Evolutionary conservation across 2,797 vertebrate species (phyloP).

Genomic region (Squalus acanthias): DNA sequence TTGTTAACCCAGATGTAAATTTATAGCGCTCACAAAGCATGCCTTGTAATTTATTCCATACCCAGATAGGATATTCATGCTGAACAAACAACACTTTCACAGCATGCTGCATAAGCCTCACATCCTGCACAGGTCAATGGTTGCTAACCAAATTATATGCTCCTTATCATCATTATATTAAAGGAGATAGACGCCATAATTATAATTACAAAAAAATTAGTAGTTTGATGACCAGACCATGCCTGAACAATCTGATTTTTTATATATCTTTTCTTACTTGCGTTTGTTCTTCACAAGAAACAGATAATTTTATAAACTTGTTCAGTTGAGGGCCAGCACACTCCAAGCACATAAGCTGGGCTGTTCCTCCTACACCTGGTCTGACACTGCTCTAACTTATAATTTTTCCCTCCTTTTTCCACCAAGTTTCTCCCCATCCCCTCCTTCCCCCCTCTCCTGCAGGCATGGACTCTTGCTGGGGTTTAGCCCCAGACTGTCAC

Average conservation of each 20-base stretch:
- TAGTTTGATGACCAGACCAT: not conserved
- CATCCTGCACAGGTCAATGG: not conserved
- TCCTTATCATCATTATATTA: not conserved
- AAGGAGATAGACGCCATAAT: not conserved
- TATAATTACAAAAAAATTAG: not conserved
- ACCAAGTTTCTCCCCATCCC: not conserved
- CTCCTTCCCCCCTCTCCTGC: not conserved
- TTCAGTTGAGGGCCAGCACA: not conserved
- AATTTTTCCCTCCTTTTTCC: not conserved
- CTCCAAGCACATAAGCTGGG: not conserved
- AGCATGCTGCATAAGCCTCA: not conserved
- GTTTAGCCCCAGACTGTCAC: not conserved
- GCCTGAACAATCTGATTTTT: not conserved
- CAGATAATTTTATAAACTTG: not conserved
- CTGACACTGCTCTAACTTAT: not conserved
- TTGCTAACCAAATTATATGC: slow-evolving; percentile 1
- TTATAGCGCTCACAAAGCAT: not conserved
- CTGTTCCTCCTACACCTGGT: not conserved
- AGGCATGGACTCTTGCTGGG: not conserved
- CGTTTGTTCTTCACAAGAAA: not conserved
- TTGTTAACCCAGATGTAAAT: not conserved
- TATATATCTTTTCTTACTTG: not conserved
- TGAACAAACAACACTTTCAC: not conserved
- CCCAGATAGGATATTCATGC: not conserved
- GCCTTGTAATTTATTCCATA: not conserved